Conservation (phyloP, 2,113 vertebrate genomes). For the Corydoras maculifer region DNA sequence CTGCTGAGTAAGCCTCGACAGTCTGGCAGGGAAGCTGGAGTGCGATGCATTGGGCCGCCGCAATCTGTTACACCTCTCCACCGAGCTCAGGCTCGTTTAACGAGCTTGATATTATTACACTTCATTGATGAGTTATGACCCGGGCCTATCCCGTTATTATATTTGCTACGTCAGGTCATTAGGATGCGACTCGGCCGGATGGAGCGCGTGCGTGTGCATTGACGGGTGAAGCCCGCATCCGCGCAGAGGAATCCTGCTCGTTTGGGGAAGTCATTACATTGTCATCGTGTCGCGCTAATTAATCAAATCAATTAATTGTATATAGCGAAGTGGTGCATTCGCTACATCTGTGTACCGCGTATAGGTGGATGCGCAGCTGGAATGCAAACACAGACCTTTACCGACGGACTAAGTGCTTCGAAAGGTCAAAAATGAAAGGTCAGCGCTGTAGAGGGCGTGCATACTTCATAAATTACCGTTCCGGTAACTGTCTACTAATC, state of each 20-base stretch:
- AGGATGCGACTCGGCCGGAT: constrained; percentile 60
- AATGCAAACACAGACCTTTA: background rate
- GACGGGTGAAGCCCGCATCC: too few relatives aligned
- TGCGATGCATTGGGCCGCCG: background rate
- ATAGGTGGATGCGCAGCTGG: background rate
- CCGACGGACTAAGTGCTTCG: background rate
- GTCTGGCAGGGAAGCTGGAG: too few relatives aligned
- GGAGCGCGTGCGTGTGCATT: constrained; percentile 1
- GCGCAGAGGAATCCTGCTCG: constrained; percentile 65
- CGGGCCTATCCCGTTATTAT: constrained; percentile 58
- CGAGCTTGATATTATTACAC: constrained; percentile 55
- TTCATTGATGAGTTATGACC: constrained; percentile 59
- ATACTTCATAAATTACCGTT: too few relatives aligned
- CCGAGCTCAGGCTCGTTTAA: constrained; percentile 60
- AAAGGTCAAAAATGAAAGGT: too few relatives aligned
- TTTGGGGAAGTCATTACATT: constrained; percentile 67
- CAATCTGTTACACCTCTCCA: constrained; percentile 44
- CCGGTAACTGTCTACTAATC: too few relatives aligned
- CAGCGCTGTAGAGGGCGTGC: too few relatives aligned
- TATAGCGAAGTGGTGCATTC: too few relatives aligned
- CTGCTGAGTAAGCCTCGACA: too few relatives aligned
- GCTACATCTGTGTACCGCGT: too few relatives aligned
- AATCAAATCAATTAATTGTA: constrained; percentile 49
- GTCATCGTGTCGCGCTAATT: constrained; percentile 62
- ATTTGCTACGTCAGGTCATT: constrained; percentile 65